phyloP scores from a whole-genome alignment of 53 echinoderm and acorn worm species.

The Glandiceps talaboti region DNA sequence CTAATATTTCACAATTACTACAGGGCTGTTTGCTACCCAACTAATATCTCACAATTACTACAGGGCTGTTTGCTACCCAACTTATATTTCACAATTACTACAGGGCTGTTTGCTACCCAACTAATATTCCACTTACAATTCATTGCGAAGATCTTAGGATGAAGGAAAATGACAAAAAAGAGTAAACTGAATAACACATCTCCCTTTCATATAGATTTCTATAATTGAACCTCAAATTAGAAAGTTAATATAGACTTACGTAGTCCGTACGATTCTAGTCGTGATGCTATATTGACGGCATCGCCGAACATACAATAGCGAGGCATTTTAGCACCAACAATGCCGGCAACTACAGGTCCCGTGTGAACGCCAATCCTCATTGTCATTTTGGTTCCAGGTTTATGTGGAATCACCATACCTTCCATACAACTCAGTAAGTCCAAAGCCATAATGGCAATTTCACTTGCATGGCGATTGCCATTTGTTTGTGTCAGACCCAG shows the following conservation, averaged over 20 bases:
- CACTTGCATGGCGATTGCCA: conserved; percentile 67
- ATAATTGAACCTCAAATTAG: no score
- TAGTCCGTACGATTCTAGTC: conserved; percentile 70
- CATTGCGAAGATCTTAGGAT: no score
- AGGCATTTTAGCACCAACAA: conserved; percentile 80
- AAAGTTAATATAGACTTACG: conserved; percentile 36
- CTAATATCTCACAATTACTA: no score
- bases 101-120: no score
- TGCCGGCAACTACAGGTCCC: conserved; percentile 65
- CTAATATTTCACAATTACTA: no score
- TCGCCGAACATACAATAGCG: conserved; percentile 69
- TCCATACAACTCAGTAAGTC: conserved; percentile 59
- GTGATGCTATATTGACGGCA: conserved; percentile 66
- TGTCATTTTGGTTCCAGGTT: conserved; percentile 63
- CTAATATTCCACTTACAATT: no score
- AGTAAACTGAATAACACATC: no score
- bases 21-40: no score
- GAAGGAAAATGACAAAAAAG: no score
- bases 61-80: no score
- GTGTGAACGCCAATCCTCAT: conserved; percentile 71
- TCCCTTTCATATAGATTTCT: no score
- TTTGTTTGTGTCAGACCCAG: conserved; percentile 64
- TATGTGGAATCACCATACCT: conserved; percentile 60
- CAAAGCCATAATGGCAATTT: conserved; percentile 60
- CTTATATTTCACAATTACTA: no score